Evolutionary conservation across 1,140 invertebrate species (phyloP), one percentile per base, ranked within the genome.

Genomic region (Pseudachorutes palmiensis): DNA sequence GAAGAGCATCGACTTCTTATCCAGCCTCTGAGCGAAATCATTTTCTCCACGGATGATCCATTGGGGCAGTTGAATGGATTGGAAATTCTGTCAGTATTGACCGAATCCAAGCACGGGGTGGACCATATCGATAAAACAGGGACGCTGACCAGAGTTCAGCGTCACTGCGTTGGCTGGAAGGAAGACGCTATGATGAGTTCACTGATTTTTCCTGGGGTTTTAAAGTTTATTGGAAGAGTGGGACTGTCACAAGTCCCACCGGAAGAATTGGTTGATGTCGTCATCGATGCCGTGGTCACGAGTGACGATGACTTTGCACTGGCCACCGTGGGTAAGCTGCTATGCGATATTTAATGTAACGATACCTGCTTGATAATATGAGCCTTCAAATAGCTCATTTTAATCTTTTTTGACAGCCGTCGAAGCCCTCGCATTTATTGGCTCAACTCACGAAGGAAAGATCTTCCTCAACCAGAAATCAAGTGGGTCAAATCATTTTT

Each of bases 371-470:
- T 19, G 5, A 41, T 9, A 41, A 41, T 9, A 5, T 9, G 36
- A 19, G 5, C 36, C 19, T 41, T 9, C 36, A 5, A 41, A 9
- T 41, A 9, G 5, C 5, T 5, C 19, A 19, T 5, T 41, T 41
- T 41, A 41, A 9, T 41, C 19, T 41, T 19, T 9, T 41, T 41
- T 19, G 5, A 41, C 36, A 41, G 36, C 36, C 19, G 31, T 69
- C 36, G 73, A 74, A 58, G 67, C 73, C 59, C 48, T 74, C 24
- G 57, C 60, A n/a, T 73, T 41, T 33, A 74, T 74, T 48, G 73
- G 71, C 28, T 61, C 28, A 2, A 71, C 67, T 28, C 2, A n/a
- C 0, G 66, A 73, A n/a, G 73, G 73, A 3, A 74, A 74, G 61
- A 12, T 60, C 26, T 33, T 48, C 51, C 19, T 51, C 12, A 29